Evolutionary conservation across 2,888 invertebrate species (phyloP), one percentile per base, ranked within the genome.

Genomic region (Meghimatium bilineatum): DNA sequence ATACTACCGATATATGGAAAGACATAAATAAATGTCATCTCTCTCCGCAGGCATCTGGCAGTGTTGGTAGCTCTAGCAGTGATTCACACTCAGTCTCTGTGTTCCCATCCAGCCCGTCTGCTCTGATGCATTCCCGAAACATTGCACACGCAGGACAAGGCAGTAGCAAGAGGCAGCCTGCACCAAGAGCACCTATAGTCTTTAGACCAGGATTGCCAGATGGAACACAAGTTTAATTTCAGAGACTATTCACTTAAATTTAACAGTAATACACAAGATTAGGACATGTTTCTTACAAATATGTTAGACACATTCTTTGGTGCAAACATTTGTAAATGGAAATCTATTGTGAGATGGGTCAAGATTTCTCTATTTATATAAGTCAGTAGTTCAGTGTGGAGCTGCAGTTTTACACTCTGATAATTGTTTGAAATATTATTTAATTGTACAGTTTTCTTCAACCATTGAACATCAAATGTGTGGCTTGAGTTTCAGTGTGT

Each of bases 41-140:
- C n/a, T 63, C 26, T 83, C 87, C 87, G 8, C 88, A 91, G 91
- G 90, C 89, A 67, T 91, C 91, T 76, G 91, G 90, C 26, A 90
- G 91, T 83, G 88, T 90, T 75, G 90, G 89, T 12, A 91, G 91
- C 84, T 88, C 91, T 72, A 87, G 87, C 78, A 87, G 82, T 83
- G 87, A 74, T 87, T 87, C 56, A 56, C 89, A 88, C 83, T 84
- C 86, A 1, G 85, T 86, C 38, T 80, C 86, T 34, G 82, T 86
- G 71, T 85, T 87, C 81, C 60, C 86, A 38, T 75, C 80, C 49
- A 82, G 86, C 52, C 80, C 80, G 60, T 52, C 87, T 44, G 74
- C 85, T 26, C 71, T 86, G 52, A 38, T 80, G 82, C 49, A 26
- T 38, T 32, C 77, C 66, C 69, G 84, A 78, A 69, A 76, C 34